These are phyloP conservation scores for Digitonthophagus gazella DNA, from an alignment of 2,888 invertebrate species.

Conservation along the genomic window DNA sequence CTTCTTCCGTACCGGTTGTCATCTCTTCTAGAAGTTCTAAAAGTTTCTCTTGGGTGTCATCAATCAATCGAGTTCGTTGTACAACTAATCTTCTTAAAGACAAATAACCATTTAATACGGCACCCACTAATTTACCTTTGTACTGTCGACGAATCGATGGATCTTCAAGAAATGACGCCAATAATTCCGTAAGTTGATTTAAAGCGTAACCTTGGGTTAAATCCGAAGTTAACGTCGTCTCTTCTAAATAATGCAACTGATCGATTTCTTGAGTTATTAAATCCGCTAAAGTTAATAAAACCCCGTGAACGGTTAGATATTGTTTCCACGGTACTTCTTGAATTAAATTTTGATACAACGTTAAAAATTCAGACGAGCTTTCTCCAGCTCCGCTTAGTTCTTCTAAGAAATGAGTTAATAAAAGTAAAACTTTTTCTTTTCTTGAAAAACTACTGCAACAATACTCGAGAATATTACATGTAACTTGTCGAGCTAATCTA, in stretches of 20 bases:
- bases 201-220: conserved; percentile 90
- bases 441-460: conserved; percentile 69
- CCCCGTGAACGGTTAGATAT: conserved; percentile 84
- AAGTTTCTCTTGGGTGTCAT: conserved; percentile 94
- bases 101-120: conserved; percentile 91
- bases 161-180: conserved; percentile 86
- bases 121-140: conserved; percentile 84
- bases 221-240: conserved; percentile 90
- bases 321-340: conserved; percentile 90
- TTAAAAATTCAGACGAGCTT: conserved; percentile 87
- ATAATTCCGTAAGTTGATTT: conserved; percentile 64
- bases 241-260: conserved; percentile 84
- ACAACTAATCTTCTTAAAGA: conserved; percentile 87
- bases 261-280: conserved; percentile 86
- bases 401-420: conserved; percentile 84
- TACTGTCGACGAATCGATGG: conserved; percentile 84
- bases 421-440: conserved; percentile 74
- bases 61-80: conserved; percentile 90
- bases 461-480: conserved; percentile 84
- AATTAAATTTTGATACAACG: conserved; percentile 81
- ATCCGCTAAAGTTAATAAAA: conserved; percentile 79
- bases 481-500: conserved; percentile 81
- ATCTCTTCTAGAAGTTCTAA: conserved; percentile 91
- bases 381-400: conserved; percentile 87
- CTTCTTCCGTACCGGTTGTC: conserved; percentile 93